phyloP scores from a whole-genome alignment of 2,888 invertebrate genomes.

The Theretra japonica region DNA sequence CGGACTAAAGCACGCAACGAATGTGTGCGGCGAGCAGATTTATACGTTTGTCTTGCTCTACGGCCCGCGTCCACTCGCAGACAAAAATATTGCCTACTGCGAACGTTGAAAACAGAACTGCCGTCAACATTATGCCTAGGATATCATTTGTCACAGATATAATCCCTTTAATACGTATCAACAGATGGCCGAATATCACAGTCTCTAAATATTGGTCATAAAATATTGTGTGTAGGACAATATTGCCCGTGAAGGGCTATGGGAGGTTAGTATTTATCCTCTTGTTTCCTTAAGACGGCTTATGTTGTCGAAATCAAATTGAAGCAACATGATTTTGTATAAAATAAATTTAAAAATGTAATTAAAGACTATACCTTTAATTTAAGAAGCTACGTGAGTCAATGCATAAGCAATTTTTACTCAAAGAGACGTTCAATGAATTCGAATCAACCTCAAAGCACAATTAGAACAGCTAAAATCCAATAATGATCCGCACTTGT shows the following conservation, averaged over 20 bases:
- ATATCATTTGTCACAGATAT: conserved; percentile 20
- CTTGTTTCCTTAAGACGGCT: background rate
- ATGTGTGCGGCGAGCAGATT: conserved; percentile 67
- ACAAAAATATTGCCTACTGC: conserved; percentile 54
- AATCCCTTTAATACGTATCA: conserved; percentile 22
- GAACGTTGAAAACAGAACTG: conserved; percentile 35
- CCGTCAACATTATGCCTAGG: conserved; percentile 14
- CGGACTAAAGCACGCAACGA: conserved; percentile 67
- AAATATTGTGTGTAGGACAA: background rate
- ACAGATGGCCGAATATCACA: conserved; percentile 24
- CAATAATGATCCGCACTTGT: background rate
- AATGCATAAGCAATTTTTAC: background rate
- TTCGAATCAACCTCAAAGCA: background rate
- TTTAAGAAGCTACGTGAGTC: too few relatives aligned
- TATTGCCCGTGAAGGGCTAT: background rate
- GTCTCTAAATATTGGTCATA: conserved; percentile 23
- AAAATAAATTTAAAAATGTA: too few relatives aligned
- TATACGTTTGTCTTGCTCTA: conserved; percentile 66
- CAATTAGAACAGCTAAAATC: background rate
- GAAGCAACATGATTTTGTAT: too few relatives aligned
- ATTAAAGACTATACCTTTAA: too few relatives aligned
- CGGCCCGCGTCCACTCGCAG: conserved; percentile 57
- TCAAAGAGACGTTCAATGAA: background rate
- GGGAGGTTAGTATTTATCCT: background rate
- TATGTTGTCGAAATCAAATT: background rate